Conservation (phyloP, 2,888 invertebrate genomes). For the Cetonia aurata region DNA sequence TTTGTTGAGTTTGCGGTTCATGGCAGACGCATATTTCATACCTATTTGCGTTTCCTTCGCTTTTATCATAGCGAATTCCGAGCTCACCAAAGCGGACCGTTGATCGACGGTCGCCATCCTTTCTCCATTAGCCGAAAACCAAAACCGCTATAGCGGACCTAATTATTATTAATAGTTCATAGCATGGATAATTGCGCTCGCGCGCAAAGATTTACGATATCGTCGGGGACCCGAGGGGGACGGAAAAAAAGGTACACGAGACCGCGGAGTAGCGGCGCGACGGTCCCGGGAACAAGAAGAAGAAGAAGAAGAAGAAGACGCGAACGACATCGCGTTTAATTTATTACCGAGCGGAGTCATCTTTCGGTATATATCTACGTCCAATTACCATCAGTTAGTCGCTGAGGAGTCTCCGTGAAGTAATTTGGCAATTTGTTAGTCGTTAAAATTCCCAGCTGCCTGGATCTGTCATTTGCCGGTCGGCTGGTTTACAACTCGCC, state of each 20-base stretch:
- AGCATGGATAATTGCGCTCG: constrained; percentile 36
- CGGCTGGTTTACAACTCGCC: constrained; percentile 66
- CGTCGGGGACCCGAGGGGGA: neutral
- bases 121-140: constrained; percentile 25
- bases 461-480: constrained; percentile 67
- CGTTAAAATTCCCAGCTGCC: constrained; percentile 69
- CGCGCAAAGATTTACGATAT: constrained; percentile 36
- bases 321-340: constrained; percentile 41
- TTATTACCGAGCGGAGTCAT: constrained; percentile 44
- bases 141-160: constrained; percentile 17
- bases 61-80: constrained; percentile 18
- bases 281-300: constrained; percentile 23
- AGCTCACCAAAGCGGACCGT: neutral
- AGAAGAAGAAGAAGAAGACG: neutral
- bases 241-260: constrained; percentile 2
- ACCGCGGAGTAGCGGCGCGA: constrained; percentile 9
- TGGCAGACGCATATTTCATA: neutral
- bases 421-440: constrained; percentile 70
- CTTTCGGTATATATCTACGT: constrained; percentile 65
- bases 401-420: constrained; percentile 61
- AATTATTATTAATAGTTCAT: constrained; percentile 40
- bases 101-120: constrained; percentile 30
- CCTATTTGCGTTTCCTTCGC: constrained; percentile 13
- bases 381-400: constrained; percentile 66
- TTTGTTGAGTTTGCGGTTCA: constrained; percentile 11